Conservation (phyloP, 1,140 invertebrate species). For the Capitella teleta region DNA sequence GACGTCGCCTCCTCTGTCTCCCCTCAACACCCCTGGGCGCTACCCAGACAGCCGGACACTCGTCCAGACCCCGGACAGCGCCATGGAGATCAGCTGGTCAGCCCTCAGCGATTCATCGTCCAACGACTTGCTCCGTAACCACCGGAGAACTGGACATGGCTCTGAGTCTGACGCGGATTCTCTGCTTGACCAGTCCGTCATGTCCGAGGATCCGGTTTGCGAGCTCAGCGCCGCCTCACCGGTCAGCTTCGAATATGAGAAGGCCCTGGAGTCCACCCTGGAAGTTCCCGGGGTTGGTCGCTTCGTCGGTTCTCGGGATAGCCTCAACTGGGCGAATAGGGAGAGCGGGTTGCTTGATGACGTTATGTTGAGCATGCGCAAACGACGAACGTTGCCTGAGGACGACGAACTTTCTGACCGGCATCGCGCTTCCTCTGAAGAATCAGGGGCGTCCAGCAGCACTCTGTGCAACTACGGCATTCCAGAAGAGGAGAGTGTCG, state of each 20-base stretch:
- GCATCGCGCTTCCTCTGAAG: neutral
- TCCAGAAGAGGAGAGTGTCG: neutral
- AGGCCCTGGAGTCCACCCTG: too few relatives aligned
- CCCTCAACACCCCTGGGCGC: neutral
- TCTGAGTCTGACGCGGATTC: neutral
- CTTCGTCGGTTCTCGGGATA: too few relatives aligned
- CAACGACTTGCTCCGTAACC: neutral
- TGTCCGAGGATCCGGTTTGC: too few relatives aligned
- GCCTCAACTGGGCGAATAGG: too few relatives aligned
- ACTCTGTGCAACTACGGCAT: neutral
- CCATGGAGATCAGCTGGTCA: neutral
- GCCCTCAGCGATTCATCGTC: neutral
- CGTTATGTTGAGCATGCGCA: too few relatives aligned
- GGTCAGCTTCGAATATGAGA: too few relatives aligned
- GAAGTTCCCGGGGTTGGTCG: too few relatives aligned
- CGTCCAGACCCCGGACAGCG: neutral
- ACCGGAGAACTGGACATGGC: neutral
- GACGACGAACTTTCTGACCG: too few relatives aligned
- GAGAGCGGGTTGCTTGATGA: too few relatives aligned
- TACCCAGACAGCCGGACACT: neutral
- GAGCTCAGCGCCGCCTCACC: too few relatives aligned
- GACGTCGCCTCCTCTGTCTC: conserved; percentile 12
- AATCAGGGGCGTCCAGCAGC: neutral
- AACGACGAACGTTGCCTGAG: too few relatives aligned
- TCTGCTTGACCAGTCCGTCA: neutral